Base-by-base conservation (phyloP, 2,797 vertebrate genomes). In the Eupleurogrammus muticus region DNA sequence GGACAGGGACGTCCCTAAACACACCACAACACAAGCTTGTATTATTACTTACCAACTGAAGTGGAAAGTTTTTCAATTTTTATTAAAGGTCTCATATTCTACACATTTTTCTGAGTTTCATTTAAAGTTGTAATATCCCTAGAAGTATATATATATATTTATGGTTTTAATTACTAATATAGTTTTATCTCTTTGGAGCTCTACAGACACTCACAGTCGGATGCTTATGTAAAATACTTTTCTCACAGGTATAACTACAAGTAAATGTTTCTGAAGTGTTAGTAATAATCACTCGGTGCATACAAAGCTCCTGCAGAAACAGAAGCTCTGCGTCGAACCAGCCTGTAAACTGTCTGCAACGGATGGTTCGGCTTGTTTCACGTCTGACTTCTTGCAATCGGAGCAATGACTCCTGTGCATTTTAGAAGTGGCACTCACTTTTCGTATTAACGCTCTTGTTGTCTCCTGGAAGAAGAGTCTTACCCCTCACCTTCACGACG, bases 391-490 rank as follows among this genome's bases (percentile, higher is more conserved):
- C 40, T 17, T 13, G 13, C 40, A 17, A n/a, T 17, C 2, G 40
- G 14, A 44, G 17, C 16, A 10, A 44, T 44, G 40, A 44, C 32
- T 42, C 54, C 7, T 32, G 0, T 36, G 10, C 28, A 28, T 28
- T 28, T 28, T 28, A 28, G 28, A 28, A 3, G 28, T 28, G 6
- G n/a, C n/a, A n/a, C n/a, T n/a, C n/a, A n/a, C n/a, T 6, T 28
- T 28, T 6, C 3, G 51, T 47, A 51, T 34, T 49, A 67, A 56
- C 49, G 20, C 68, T 54, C 46, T 8, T 11, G 34, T 81, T 77
- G 44, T 76, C 73, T 66, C 14, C 59, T 34, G 14, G 67, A 81
- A 64, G 16, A 58, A 42, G 69, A 61, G 59, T 28, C 71, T 60
- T 60, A 66, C 28, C 59, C 14, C 13, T 28, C 28, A 28, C 28